phyloP scores from a whole-genome alignment of 2,797 vertebrate species.

The Smutsia temminckii region DNA sequence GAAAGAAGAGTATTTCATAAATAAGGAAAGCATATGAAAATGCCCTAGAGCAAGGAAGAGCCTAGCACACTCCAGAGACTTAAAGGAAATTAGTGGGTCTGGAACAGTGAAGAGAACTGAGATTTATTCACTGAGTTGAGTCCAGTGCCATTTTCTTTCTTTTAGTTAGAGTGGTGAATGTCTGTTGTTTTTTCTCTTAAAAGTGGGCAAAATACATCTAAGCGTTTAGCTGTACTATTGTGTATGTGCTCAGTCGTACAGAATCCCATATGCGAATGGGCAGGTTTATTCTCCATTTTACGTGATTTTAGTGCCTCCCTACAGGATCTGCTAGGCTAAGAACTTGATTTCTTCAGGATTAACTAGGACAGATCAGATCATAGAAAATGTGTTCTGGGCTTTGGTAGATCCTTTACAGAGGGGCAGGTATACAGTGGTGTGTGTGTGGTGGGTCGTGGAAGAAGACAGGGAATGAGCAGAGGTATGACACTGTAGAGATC shows the following conservation, averaged over 20 bases:
- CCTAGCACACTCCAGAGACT: not conserved
- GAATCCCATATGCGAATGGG: not conserved
- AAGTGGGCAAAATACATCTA: not conserved
- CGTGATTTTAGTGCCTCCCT: not conserved
- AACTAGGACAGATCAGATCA: not conserved
- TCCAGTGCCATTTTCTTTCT: not conserved
- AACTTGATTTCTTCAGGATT: not conserved
- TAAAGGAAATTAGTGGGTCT: not conserved
- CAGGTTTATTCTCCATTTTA: not conserved
- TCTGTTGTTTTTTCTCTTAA: not conserved
- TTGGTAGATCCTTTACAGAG: not conserved
- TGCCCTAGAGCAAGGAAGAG: not conserved
- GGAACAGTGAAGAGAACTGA: not conserved
- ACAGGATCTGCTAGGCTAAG: not conserved
- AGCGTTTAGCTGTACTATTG: not conserved
- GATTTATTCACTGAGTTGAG: not conserved
- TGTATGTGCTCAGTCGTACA: not conserved
- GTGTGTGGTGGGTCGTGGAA: not conserved
- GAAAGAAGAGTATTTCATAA: not conserved
- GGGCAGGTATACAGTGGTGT: accelerated
- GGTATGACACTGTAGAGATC: not conserved
- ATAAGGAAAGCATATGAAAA: not conserved
- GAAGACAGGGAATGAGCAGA: no score
- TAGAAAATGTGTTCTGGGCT: not conserved
- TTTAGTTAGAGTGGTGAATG: not conserved